phyloP scores from a whole-genome alignment of 2,888 invertebrate species.

The Drosophila basisetae region DNA sequence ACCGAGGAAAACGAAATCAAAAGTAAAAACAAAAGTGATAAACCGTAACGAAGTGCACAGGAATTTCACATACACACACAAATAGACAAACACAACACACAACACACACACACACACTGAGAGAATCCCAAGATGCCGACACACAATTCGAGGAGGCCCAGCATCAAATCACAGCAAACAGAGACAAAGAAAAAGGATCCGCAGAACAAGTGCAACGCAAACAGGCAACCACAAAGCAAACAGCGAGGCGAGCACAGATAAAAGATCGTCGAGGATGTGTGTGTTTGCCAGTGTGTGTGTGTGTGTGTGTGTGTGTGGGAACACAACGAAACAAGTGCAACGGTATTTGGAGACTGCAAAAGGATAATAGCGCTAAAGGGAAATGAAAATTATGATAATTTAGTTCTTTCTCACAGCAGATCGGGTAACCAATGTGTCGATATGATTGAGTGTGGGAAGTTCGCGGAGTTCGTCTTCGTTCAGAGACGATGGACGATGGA shows the following conservation, averaged over 20 bases:
- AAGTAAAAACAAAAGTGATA: slow-evolving; percentile 78
- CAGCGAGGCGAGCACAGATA: slow-evolving; percentile 62
- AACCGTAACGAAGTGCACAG: slow-evolving; percentile 63
- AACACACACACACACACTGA: neutral
- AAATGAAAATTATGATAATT: slow-evolving; percentile 81
- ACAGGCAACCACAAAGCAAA: slow-evolving; percentile 77
- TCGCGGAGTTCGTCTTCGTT: neutral
- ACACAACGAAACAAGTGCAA: slow-evolving; percentile 75
- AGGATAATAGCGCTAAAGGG: slow-evolving; percentile 78
- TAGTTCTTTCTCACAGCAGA: slow-evolving; percentile 73
- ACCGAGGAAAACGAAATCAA: slow-evolving; percentile 58
- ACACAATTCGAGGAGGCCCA: slow-evolving; percentile 33
- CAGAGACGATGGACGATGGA: neutral
- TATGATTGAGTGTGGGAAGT: slow-evolving; percentile 77
- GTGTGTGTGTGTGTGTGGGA: slow-evolving; percentile 64
- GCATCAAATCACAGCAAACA: slow-evolving; percentile 79
- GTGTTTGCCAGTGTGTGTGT: neutral
- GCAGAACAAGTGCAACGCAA: slow-evolving; percentile 74
- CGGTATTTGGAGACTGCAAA: slow-evolving; percentile 73
- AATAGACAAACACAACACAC: neutral
- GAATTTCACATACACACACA: slow-evolving; percentile 26
- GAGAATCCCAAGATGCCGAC: slow-evolving; percentile 24
- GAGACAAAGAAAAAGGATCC: slow-evolving; percentile 58
- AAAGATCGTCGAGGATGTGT: slow-evolving; percentile 68
- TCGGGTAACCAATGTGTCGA: slow-evolving; percentile 68